Evolutionary conservation across 2,797 vertebrate species (phyloP).

Genomic region (Manis pentadactyla): DNA sequence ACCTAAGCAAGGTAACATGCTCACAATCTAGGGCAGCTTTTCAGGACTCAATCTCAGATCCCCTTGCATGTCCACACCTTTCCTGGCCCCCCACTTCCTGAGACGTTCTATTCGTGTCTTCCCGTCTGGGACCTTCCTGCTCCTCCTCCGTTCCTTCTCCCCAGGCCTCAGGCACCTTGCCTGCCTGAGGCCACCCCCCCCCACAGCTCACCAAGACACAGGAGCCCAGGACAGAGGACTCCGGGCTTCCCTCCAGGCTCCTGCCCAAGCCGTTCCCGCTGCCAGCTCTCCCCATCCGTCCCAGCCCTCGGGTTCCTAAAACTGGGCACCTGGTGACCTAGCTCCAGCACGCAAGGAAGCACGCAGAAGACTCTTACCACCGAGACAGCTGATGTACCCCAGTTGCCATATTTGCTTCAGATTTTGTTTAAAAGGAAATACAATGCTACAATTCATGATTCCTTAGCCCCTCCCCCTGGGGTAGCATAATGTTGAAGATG

Average conservation of each 20-base stretch:
- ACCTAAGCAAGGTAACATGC: neutral
- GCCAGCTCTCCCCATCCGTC: neutral
- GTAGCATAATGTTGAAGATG: neutral
- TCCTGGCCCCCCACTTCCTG: neutral
- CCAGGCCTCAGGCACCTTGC: no score
- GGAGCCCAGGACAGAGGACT: neutral
- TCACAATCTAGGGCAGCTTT: neutral
- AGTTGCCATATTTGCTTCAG: neutral
- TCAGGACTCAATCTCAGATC: neutral
- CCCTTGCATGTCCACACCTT: neutral
- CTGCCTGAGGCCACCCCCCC: neutral
- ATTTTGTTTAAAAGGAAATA: neutral
- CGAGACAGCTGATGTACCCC: neutral
- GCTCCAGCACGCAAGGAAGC: neutral
- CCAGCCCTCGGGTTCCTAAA: neutral
- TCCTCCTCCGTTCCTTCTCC: neutral
- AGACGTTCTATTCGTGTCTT: neutral
- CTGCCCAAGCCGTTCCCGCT: no score
- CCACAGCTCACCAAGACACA: neutral
- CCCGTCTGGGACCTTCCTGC: neutral
- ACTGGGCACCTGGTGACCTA: neutral
- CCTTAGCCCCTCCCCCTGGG: neutral
- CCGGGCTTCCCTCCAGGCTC: neutral
- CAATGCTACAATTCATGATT: neutral
- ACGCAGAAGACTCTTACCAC: neutral